Conservation (phyloP, 2,113 vertebrate species). For the Lophura nycthemera region DNA sequence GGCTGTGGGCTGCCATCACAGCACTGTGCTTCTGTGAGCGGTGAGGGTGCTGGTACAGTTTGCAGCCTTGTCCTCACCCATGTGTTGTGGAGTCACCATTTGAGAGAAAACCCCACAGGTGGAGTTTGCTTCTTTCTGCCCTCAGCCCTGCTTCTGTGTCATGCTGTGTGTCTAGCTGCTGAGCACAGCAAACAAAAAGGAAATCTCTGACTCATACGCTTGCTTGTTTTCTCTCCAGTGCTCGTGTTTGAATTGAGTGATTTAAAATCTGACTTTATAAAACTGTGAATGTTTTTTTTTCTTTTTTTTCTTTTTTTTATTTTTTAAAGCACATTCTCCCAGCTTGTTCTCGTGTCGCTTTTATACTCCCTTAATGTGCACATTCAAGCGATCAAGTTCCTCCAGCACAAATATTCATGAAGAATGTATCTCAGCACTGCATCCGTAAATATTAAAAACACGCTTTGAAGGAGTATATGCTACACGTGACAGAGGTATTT, state of each 20-base stretch:
- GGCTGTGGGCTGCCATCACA: too few relatives aligned
- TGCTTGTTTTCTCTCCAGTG: background rate
- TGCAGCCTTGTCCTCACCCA: rapidly evolving
- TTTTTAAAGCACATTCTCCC: background rate
- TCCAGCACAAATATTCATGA: background rate
- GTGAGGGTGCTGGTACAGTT: rapidly evolving
- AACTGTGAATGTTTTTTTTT: background rate
- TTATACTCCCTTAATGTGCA: background rate
- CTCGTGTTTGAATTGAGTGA: background rate
- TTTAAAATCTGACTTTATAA: background rate
- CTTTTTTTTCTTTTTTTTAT: background rate
- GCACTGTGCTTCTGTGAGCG: rapidly evolving
- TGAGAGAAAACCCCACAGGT: background rate
- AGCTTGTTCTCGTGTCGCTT: background rate
- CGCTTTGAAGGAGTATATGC: background rate
- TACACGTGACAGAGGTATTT: background rate
- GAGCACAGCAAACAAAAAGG: background rate
- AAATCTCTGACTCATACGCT: background rate
- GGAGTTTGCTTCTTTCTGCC: rapidly evolving
- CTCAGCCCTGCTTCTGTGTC: background rate
- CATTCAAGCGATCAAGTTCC: background rate
- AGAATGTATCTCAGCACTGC: background rate
- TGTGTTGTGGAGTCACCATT: rapidly evolving
- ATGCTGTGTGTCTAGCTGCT: background rate
- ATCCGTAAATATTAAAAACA: background rate